Percentiles rank a stretch among this genome's conserved stretches.
These are phyloP conservation scores for Yponomeuta sedellus DNA, from an alignment of 2,888 invertebrate species.

Conservation along the genomic window DNA sequence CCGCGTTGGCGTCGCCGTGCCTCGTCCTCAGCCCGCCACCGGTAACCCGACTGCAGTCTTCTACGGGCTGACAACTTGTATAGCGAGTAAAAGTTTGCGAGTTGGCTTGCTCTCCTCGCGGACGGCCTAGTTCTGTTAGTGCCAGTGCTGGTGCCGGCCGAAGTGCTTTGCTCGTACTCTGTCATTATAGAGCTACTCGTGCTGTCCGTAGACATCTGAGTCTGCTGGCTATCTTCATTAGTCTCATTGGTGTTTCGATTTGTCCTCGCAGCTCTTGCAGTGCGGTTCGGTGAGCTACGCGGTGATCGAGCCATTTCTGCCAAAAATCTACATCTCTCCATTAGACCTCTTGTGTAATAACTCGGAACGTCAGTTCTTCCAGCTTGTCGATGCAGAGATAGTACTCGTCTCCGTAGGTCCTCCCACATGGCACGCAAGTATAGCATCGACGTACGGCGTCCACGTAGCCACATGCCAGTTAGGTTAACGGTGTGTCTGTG, in stretches of 20 bases:
- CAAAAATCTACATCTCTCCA: conserved; percentile 64
- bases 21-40: neutral
- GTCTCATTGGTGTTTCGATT: conserved; percentile 27
- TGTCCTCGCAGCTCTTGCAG: conserved; percentile 25
- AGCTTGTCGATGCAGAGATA: conserved; percentile 68
- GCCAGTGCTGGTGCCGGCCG: neutral
- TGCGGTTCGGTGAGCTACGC: conserved; percentile 27
- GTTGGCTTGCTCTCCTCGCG: conserved; percentile 6
- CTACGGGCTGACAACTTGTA: neutral
- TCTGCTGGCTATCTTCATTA: conserved; percentile 20
- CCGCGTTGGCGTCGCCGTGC: neutral
- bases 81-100: neutral
- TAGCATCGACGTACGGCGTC: conserved; percentile 54
- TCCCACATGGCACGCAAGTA: conserved; percentile 80
- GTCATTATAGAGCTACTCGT: conserved; percentile 11
- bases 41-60: neutral
- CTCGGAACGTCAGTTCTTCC: conserved; percentile 53
- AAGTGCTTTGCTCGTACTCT: conserved; percentile 7
- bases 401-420: conserved; percentile 77
- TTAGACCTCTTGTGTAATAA: conserved; percentile 57
- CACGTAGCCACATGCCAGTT: conserved; percentile 61
- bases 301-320: conserved; percentile 46
- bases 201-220: conserved; percentile 3
- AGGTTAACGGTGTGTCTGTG: conserved; percentile 55
- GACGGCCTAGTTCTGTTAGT: conserved; percentile 7